A percentile compares a stretch with the other conserved stretches of the same genome.
Conservation (phyloP, 2,888 invertebrate genomes). For the Noctua fimbriata region DNA sequence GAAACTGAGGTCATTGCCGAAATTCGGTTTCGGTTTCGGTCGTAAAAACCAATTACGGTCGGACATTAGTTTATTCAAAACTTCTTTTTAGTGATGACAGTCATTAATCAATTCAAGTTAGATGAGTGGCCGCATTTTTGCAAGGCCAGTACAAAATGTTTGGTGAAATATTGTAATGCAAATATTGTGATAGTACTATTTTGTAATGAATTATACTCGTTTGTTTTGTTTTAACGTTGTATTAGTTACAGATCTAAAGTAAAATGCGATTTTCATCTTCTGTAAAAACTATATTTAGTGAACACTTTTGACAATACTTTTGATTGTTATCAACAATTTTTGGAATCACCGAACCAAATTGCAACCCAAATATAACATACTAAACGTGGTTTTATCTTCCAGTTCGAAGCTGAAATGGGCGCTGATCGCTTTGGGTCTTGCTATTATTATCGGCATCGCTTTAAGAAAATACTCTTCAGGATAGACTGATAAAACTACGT, state of each 20-base stretch:
- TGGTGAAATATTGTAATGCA: background rate
- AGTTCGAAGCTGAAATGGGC: constrained; percentile 80
- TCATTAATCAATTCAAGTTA: background rate
- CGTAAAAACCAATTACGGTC: no score
- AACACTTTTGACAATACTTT: background rate
- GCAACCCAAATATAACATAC: background rate
- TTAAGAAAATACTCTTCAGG: constrained; percentile 74
- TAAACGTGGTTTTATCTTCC: constrained; percentile 35
- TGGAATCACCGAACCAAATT: background rate
- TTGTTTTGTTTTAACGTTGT: constrained; percentile 4
- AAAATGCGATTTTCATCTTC: background rate
- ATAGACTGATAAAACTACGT: constrained; percentile 43
- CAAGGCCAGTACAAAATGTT: background rate
- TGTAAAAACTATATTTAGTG: background rate
- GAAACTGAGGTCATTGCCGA: no score
- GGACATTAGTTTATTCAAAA: background rate
- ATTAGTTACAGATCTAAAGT: background rate
- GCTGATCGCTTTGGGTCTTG: constrained; percentile 77
- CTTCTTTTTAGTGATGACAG: background rate
- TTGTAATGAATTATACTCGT: background rate
- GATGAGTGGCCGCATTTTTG: background rate
- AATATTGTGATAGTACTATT: background rate
- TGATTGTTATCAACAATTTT: background rate
- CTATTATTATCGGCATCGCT: constrained; percentile 76
- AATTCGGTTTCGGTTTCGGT: no score